Evolutionary conservation across 2,797 vertebrate species (phyloP), one percentile per base, ranked within the genome.

Genomic region (Triplophysa bombifrons): DNA sequence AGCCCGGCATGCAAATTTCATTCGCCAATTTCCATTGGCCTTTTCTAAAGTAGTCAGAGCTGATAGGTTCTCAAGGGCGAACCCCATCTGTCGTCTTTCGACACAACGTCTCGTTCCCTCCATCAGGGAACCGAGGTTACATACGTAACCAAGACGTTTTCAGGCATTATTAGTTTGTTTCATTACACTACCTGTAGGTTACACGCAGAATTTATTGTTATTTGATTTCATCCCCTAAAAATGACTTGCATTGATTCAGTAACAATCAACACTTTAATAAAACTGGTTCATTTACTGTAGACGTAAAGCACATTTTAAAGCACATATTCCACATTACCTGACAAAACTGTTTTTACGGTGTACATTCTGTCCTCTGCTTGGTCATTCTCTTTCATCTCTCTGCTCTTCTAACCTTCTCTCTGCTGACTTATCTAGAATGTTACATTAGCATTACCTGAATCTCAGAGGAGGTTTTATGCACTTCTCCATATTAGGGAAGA

Each of bases 361-460:
- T 16, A 61, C 61, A 16, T 64, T 71, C 6, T 71, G 66, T 72
- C 68, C 48, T 53, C 60, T 55, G n/a, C n/a, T 14, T 41, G n/a
- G 16, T 27, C 27, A 30, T 44, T 25, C 67, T 41, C n/a, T 30
- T n/a, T 63, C 68, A 48, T 79, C 60, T 55, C 67, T 46, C 41
- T 11, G 38, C 13, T 1, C 1, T 22, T 56, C n/a, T 41, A n/a
- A 51, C 44, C 41, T 22, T 69, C 66, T 70, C 44, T 79, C 4
- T 65, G 20, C 76, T 41, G 66, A 61, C 67, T 51, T 51, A 17
- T 27, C 56, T 14, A 34, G 17, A 78, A 70, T 71, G 9, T 53
- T 63, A 70, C 14, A 50, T 60, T 61, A 77, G 51, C 10, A 61
- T 77, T 38, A 17, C 19, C 66, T 70, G 75, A 70, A 70, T 63